A percentile compares a stretch with the other conserved stretches of the same genome.
Evolutionary conservation across 30 jellyfish, hydroid and myxozoan species (phyloP).

Genomic region (Mastigias papua): DNA sequence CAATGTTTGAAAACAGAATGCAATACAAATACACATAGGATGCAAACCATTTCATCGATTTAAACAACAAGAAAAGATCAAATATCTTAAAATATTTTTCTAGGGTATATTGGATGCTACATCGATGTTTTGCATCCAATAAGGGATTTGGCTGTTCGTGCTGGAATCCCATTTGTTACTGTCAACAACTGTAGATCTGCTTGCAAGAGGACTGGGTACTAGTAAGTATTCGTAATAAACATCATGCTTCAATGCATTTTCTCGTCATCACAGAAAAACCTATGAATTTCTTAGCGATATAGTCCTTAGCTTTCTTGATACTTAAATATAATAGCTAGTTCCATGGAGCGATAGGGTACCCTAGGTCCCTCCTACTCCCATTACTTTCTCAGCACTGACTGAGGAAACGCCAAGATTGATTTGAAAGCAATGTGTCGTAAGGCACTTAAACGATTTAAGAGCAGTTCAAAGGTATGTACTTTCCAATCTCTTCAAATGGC

Average conservation of each 20-base stretch:
- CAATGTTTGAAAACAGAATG: background rate
- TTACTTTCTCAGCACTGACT: too few relatives aligned
- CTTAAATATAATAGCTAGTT: too few relatives aligned
- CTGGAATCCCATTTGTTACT: slow-evolving; percentile 97
- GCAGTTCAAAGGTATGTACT: too few relatives aligned
- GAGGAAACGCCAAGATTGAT: too few relatives aligned
- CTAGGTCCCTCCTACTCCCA: too few relatives aligned
- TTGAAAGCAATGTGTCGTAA: too few relatives aligned
- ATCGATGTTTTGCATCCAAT: slow-evolving; percentile 87
- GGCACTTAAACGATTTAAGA: too few relatives aligned
- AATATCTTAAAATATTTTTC: background rate
- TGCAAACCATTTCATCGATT: background rate
- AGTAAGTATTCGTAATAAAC: slow-evolving; percentile 54
- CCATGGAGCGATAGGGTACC: too few relatives aligned
- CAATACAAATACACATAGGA: background rate
- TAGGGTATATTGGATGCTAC: slow-evolving; percentile 95
- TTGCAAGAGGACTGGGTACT: slow-evolving; percentile 95
- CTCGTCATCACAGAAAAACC: too few relatives aligned
- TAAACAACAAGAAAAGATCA: background rate
- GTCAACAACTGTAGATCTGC: slow-evolving; percentile 95
- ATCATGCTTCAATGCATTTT: too few relatives aligned
- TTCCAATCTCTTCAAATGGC: too few relatives aligned
- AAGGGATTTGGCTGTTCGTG: slow-evolving; percentile 96
- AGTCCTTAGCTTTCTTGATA: background rate
- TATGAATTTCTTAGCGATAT: background rate